Conservation (phyloP, 2,113 vertebrate species). For the Campylorhamphus procurvoides region DNA sequence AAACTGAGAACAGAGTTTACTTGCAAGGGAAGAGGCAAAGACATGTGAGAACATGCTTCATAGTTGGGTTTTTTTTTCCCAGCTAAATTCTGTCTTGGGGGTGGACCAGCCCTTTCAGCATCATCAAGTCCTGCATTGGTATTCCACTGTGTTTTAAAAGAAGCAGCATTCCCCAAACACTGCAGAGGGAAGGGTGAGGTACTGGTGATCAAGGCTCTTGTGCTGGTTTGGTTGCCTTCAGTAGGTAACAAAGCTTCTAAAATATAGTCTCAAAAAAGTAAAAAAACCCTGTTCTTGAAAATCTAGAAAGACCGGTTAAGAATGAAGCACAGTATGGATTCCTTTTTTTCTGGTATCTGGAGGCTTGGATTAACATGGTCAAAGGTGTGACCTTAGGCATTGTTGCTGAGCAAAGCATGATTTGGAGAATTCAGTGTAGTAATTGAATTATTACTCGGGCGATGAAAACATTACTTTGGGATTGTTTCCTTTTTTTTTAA, state of each 20-base stretch:
- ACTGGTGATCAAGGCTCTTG: neutral
- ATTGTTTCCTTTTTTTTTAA: conserved; percentile 11
- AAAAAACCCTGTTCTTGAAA: neutral
- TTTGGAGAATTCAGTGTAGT: neutral
- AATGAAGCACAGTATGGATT: neutral
- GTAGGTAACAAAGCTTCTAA: neutral
- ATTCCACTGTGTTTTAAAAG: neutral
- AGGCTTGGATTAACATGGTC: neutral
- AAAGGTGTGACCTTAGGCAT: neutral
- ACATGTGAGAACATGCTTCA: neutral
- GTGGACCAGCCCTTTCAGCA: neutral
- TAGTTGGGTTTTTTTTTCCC: neutral
- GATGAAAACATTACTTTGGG: neutral
- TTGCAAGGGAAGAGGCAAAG: neutral
- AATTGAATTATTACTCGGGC: neutral
- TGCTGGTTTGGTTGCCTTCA: neutral
- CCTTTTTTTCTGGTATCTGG: neutral
- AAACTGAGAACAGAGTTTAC: neutral
- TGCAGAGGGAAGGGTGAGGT: neutral
- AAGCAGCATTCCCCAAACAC: neutral
- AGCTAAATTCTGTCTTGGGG: neutral
- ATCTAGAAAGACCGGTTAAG: neutral
- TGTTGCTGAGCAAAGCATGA: neutral
- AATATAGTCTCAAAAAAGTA: neutral
- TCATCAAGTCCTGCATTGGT: neutral